A percentile compares a stretch with the other conserved stretches of the same genome.
Evolutionary conservation across 2,797 vertebrate genomes (phyloP).

Genomic region (Sebastes diploproa): DNA sequence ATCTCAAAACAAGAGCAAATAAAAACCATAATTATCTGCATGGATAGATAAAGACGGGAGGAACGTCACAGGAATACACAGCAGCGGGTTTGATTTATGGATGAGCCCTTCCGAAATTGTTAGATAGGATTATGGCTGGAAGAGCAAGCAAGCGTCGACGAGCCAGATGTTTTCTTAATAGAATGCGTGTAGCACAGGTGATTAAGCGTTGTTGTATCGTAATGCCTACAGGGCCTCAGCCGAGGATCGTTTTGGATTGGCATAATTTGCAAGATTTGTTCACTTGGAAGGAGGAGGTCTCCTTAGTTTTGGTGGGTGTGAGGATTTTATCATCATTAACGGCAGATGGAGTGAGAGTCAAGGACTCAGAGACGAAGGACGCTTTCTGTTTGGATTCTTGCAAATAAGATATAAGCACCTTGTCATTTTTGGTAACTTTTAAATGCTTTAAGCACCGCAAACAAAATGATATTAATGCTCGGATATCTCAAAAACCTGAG

Average conservation of each 20-base stretch:
- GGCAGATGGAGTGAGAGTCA: background rate
- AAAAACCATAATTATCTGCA: background rate
- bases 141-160: background rate
- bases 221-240: background rate
- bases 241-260: background rate
- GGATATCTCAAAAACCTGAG: background rate
- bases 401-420: background rate
- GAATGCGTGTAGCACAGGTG: background rate
- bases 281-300: background rate
- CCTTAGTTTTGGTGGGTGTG: background rate
- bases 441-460: background rate
- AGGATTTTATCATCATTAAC: background rate
- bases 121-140: background rate
- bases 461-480: background rate
- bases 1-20: background rate
- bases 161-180: constrained; percentile 18
- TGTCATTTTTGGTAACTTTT: background rate
- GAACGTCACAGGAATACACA: background rate
- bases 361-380: background rate
- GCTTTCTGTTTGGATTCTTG: background rate
- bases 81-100: constrained; percentile 1
- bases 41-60: background rate
- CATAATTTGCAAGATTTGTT: background rate
- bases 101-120: background rate
- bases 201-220: background rate